Evolutionary conservation across 2,888 invertebrate genomes (phyloP), one percentile per base, ranked within the genome.

Genomic region (Molorchus minor): DNA sequence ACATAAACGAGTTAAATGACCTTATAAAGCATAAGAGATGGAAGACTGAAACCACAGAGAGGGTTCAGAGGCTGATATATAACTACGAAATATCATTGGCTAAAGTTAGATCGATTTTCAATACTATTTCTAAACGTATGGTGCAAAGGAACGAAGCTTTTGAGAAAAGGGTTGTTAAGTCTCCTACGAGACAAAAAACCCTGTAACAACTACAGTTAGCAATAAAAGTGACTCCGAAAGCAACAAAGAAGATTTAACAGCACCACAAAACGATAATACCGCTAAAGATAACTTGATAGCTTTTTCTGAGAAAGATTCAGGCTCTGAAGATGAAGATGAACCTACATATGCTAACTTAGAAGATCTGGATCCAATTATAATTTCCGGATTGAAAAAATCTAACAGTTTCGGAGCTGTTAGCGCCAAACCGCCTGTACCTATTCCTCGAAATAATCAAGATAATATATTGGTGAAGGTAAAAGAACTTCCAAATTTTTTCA

Each of bases 31-130:
- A 49, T 5, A 41, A 56, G 3, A n/a, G 47, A 17, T 29, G 45
- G 4, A 43, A 25, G 3, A 15, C 16, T 12, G 57, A 58, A 19
- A 45, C 43, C 3, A 17, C 13, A 15, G 52, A 40, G 2, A 40
- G 64, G 40, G 16, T 17, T 8, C 36, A 57, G 8, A 56, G 43
- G 41, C 16, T 62, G 12, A 41, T 44, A 7, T 55, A 62, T 19
- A 59, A 51, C 20, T 64, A 58, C 20, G 64, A 62, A 44, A 38
- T 64, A 20, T 49, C 57, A 15, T 41, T 64, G 15, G 64, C 58
- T 3, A 62, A 58, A 17, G 17, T 64, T 16, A 62, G 58, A 33
- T 64, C 64, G 4, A 41, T 56, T 21, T 51, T 53, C 7, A 52
- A 52, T 19, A 47, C 12, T 12, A 29, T 25, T 8, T 25, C 36